Conservation (phyloP, 92 coral and sea anemone species). For the Porites evermanni region DNA sequence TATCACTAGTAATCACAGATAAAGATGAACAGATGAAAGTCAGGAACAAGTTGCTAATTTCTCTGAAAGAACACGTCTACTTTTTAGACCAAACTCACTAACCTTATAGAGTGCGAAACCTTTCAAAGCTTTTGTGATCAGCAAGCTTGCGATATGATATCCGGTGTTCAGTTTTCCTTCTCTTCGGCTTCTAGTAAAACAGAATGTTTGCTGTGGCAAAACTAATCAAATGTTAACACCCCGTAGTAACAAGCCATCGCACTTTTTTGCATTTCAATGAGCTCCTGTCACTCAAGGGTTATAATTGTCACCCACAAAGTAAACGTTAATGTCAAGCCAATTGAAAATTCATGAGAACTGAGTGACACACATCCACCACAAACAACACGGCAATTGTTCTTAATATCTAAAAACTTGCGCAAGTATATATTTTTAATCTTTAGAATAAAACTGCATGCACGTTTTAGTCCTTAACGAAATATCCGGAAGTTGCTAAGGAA, state of each 20-base stretch:
- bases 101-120: conserved; percentile 21
- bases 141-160: neutral
- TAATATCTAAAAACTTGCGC: conserved; percentile 18
- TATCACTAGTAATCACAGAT: conserved; percentile 30
- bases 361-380: conserved; percentile 38
- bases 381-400: conserved; percentile 21
- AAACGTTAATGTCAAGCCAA: conserved; percentile 52
- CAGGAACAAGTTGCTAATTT: neutral
- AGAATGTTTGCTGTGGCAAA: conserved; percentile 29
- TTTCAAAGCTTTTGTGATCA: conserved; percentile 1
- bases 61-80: neutral
- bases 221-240: conserved; percentile 49
- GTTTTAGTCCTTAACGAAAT: neutral
- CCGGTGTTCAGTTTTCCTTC: conserved; percentile 3
- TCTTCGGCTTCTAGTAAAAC: conserved; percentile 5
- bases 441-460: neutral
- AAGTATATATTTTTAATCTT: neutral
- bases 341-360: conserved; percentile 44
- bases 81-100: neutral
- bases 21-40: neutral
- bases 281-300: conserved; percentile 49
- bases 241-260: conserved; percentile 43
- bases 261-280: conserved; percentile 69
- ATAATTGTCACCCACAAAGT: conserved; percentile 52
- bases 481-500: conserved; percentile 22